Conservation (phyloP, 1,140 invertebrate species). For the Ostrea denselamellosa region DNA sequence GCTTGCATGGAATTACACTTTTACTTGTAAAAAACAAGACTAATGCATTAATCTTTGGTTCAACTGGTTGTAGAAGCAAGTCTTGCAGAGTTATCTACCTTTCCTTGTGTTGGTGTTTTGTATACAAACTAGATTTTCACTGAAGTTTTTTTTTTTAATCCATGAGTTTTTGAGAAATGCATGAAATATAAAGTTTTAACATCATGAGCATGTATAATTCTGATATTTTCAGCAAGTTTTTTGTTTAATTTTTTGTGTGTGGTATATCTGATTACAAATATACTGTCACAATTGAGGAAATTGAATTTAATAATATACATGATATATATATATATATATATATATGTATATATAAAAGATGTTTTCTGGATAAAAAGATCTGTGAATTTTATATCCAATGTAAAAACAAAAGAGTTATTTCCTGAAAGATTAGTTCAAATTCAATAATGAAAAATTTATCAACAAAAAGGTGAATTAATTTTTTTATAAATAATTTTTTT, state of each 20-base stretch:
- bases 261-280: background rate
- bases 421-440: background rate
- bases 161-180: background rate
- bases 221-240: too few relatives aligned
- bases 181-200: background rate
- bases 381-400: background rate
- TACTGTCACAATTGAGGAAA: too few relatives aligned
- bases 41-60: conserved; percentile 21
- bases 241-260: background rate
- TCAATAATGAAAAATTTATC: background rate
- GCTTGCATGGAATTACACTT: conserved; percentile 5
- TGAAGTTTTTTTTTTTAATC: background rate
- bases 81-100: background rate
- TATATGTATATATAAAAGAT: background rate
- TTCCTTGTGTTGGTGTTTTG: background rate
- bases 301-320: too few relatives aligned
- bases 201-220: background rate
- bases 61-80: background rate
- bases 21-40: conserved; percentile 20
- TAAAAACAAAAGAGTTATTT: background rate
- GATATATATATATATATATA: background rate
- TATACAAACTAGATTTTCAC: background rate
- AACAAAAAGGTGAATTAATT: background rate
- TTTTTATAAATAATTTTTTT: conserved; percentile 35
- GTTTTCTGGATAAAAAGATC: background rate